A percentile compares a stretch with the other conserved stretches of the same genome.
These are phyloP conservation scores for Microctenopoma lineatum DNA, from an alignment of 2,797 vertebrate species.

Conservation along the genomic window DNA sequence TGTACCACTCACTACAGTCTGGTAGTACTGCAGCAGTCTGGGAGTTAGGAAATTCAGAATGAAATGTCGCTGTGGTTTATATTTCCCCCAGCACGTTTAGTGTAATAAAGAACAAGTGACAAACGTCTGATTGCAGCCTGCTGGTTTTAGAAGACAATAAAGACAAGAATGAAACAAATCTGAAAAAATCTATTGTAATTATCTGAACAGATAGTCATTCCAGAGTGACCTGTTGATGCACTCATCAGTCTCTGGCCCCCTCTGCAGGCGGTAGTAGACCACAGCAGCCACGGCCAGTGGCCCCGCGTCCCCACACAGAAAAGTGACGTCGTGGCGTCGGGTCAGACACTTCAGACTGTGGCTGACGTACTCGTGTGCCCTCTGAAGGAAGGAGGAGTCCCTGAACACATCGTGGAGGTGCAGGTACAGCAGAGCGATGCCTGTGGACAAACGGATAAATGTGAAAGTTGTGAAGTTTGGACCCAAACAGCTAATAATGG, in stretches of 20 bases:
- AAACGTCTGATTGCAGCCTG: no score
- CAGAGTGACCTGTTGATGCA: slow-evolving; percentile 87
- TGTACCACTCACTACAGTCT: slow-evolving; percentile 80
- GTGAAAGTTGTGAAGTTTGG: background rate
- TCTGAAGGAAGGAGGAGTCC: slow-evolving; percentile 87
- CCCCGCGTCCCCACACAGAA: slow-evolving; percentile 93
- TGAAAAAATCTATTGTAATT: no score
- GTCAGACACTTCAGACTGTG: slow-evolving; percentile 88
- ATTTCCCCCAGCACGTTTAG: no score
- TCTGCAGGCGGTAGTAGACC: slow-evolving; percentile 87
- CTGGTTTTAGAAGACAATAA: no score
- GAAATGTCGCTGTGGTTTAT: background rate
- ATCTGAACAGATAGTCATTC: no score
- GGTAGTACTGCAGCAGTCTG: slow-evolving; percentile 90
- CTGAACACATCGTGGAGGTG: slow-evolving; percentile 90
- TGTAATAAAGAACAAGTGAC: no score
- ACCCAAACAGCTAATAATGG: no score
- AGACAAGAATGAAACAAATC: no score
- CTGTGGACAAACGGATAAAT: slow-evolving; percentile 71
- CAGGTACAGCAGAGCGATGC: slow-evolving; percentile 93
- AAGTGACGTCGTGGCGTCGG: slow-evolving; percentile 89
- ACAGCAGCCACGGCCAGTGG: slow-evolving; percentile 92
- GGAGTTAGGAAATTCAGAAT: background rate
- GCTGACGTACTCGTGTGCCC: slow-evolving; percentile 86
- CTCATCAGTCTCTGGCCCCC: slow-evolving; percentile 88